Evolutionary conservation across 2,113 vertebrate species (phyloP).

Genomic region (Mionectes macconnelli): DNA sequence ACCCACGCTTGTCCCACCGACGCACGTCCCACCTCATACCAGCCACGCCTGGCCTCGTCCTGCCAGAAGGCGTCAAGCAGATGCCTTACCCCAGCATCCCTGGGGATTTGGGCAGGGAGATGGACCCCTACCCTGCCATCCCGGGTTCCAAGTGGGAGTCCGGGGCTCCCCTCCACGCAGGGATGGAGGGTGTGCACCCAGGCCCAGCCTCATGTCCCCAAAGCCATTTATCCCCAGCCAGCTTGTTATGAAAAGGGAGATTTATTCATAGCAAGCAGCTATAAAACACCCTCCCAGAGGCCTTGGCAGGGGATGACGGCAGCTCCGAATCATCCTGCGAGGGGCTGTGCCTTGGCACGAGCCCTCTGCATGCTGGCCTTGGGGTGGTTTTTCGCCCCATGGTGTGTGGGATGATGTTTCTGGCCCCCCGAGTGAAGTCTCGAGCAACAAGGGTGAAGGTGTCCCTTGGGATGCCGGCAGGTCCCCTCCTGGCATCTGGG

Average conservation of each 20-base stretch:
- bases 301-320: background rate
- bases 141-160: rapidly evolving
- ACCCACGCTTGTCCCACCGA: background rate
- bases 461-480: background rate
- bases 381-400: background rate
- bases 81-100: background rate
- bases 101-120: background rate
- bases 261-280: background rate
- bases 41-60: background rate
- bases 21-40: background rate
- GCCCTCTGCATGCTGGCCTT: background rate
- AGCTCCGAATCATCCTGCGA: background rate
- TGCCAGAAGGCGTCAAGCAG: background rate
- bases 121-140: background rate
- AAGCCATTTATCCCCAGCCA: background rate
- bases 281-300: background rate
- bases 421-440: rapidly evolving
- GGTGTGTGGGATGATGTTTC: background rate
- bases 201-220: background rate
- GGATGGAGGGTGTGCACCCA: rapidly evolving
- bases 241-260: background rate
- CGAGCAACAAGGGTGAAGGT: rapidly evolving
- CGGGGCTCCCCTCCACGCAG: background rate
- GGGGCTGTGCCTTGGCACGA: background rate
- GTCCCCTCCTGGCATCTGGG: background rate